A percentile compares a stretch with the other conserved stretches of the same genome.
Conservation (phyloP, 1,140 invertebrate genomes). For the Drosophila kepulauana region DNA sequence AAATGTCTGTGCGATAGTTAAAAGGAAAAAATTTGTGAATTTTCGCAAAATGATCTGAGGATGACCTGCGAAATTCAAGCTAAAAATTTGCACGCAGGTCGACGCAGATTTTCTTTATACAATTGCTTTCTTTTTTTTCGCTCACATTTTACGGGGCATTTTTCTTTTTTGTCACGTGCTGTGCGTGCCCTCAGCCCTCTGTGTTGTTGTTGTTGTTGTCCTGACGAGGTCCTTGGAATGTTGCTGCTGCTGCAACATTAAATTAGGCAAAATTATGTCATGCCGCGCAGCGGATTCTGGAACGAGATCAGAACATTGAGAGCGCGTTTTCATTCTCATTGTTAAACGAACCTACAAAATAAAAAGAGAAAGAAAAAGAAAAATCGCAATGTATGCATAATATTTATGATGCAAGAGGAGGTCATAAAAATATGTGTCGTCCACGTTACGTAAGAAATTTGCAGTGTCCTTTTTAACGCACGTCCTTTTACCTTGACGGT, state of each 20-base stretch:
- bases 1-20: slow-evolving; percentile 60
- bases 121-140: slow-evolving; percentile 18
- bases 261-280: slow-evolving; percentile 83
- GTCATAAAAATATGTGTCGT: slow-evolving; percentile 68
- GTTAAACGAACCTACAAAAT: not conserved
- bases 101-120: slow-evolving; percentile 39
- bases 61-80: slow-evolving; percentile 72
- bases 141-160: slow-evolving; percentile 9
- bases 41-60: slow-evolving; percentile 10
- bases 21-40: slow-evolving; percentile 28
- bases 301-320: slow-evolving; percentile 82
- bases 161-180: slow-evolving; percentile 75
- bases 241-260: slow-evolving; percentile 24
- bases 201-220: slow-evolving; percentile 14
- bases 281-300: slow-evolving; percentile 59
- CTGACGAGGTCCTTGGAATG: slow-evolving; percentile 57
- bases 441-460: slow-evolving; percentile 77
- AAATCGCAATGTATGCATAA: slow-evolving; percentile 25
- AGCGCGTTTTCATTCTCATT: slow-evolving; percentile 74
- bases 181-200: slow-evolving; percentile 25
- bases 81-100: slow-evolving; percentile 67
- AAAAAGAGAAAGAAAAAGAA: slow-evolving; percentile 26
- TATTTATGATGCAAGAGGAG: slow-evolving; percentile 57
- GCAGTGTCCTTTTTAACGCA: slow-evolving; percentile 39
- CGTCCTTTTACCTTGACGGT: slow-evolving; percentile 60